Conservation (phyloP, 2,113 vertebrate species). For the Centropus unirufus region DNA sequence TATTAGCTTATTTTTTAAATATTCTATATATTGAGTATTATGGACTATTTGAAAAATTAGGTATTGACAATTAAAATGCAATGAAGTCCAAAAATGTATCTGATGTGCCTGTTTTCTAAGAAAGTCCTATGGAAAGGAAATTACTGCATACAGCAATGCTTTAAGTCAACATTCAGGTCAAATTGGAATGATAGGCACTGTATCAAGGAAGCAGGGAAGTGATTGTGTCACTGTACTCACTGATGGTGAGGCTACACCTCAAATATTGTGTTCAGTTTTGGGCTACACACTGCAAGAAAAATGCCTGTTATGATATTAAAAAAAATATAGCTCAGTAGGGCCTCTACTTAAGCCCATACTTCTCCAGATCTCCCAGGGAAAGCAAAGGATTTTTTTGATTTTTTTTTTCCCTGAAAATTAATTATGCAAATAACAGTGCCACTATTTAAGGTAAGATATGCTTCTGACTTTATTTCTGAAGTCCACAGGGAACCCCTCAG, state of each 20-base stretch:
- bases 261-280: too few species aligned
- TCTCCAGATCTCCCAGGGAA: not conserved
- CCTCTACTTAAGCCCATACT: not conserved
- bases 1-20: not conserved
- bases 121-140: not conserved
- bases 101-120: not conserved
- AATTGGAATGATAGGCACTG: not conserved
- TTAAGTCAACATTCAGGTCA: not conserved
- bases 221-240: too few species aligned
- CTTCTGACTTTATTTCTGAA: not conserved
- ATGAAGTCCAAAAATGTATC: not conserved
- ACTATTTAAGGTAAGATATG: not conserved
- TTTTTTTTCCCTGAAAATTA: not conserved
- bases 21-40: not conserved
- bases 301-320: not conserved
- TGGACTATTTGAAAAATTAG: not conserved
- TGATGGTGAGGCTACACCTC: too few species aligned
- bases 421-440: not conserved
- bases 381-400: not conserved
- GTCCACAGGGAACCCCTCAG: not conserved
- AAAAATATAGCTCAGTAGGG: not conserved
- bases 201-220: too few species aligned
- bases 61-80: not conserved
- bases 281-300: too few species aligned
- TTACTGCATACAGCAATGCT: not conserved